phyloP scores from a whole-genome alignment of 1,140 invertebrate species.

The Rhysida immarginata region DNA sequence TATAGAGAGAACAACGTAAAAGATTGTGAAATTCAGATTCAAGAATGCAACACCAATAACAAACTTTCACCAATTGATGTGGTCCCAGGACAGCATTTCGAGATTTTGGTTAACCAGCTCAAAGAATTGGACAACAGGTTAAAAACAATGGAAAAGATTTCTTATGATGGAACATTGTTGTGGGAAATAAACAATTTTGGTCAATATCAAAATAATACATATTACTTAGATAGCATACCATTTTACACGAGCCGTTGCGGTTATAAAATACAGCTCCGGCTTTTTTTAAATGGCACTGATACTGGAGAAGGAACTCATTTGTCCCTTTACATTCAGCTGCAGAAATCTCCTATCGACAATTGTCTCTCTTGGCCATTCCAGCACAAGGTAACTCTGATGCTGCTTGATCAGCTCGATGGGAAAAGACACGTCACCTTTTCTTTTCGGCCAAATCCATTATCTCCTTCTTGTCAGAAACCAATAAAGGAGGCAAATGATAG shows the following conservation, averaged over 20 bases:
- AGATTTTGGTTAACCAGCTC: no score
- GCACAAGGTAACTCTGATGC: not conserved
- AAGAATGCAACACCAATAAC: no score
- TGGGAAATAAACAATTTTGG: constrained; percentile 4
- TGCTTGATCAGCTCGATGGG: constrained; percentile 15
- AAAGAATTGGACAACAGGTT: not conserved
- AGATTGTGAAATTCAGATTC: no score
- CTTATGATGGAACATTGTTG: not conserved
- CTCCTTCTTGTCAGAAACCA: constrained; percentile 22
- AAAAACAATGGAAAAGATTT: not conserved
- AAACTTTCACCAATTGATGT: no score
- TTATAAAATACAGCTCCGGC: constrained; percentile 10
- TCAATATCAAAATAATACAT: not conserved
- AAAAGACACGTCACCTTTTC: constrained; percentile 24
- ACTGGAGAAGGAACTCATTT: constrained; percentile 9
- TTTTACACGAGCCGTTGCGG: constrained; percentile 2
- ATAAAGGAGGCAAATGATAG: constrained; percentile 30
- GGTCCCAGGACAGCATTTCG: no score
- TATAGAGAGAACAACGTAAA: no score
- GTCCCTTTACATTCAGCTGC: constrained; percentile 9
- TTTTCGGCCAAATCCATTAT: constrained; percentile 23
- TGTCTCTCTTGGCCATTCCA: constrained; percentile 5
- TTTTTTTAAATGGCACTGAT: constrained; percentile 13
- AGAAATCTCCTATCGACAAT: constrained; percentile 4
- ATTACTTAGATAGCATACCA: not conserved